Conservation (phyloP, 2,888 invertebrate genomes). For the Callinectes sapidus region DNA sequence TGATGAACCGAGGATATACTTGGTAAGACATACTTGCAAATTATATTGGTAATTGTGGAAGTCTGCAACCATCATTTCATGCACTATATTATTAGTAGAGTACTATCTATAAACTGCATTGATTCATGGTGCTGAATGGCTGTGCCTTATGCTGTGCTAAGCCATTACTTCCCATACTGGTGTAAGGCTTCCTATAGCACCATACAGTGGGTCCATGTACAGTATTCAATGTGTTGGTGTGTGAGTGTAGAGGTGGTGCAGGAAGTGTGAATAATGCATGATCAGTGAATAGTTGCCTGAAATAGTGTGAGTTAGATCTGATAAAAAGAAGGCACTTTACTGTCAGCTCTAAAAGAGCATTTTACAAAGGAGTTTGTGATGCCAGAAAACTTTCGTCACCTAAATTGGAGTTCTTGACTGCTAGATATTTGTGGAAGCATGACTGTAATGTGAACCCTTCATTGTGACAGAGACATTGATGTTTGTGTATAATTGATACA, state of each 20-base stretch:
- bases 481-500: not conserved
- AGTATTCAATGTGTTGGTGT: not conserved
- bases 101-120: not conserved
- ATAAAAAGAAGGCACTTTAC: not conserved
- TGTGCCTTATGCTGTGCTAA: not conserved
- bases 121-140: conserved; percentile 2
- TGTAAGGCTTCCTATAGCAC: not conserved
- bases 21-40: not conserved
- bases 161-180: not conserved
- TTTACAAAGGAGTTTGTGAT: not conserved
- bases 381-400: not conserved
- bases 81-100: not conserved
- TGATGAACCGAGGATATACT: no score
- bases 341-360: not conserved
- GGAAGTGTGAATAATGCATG: not conserved
- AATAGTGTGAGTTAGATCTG: not conserved
- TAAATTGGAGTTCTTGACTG: not conserved
- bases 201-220: not conserved
- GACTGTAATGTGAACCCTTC: not conserved
- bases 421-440: not conserved
- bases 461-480: not conserved
- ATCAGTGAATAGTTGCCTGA: not conserved
- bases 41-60: not conserved
- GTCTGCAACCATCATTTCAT: not conserved
- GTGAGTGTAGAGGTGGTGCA: not conserved